Conservation (phyloP, 2,797 vertebrate genomes). For the Typhlichthys subterraneus region DNA sequence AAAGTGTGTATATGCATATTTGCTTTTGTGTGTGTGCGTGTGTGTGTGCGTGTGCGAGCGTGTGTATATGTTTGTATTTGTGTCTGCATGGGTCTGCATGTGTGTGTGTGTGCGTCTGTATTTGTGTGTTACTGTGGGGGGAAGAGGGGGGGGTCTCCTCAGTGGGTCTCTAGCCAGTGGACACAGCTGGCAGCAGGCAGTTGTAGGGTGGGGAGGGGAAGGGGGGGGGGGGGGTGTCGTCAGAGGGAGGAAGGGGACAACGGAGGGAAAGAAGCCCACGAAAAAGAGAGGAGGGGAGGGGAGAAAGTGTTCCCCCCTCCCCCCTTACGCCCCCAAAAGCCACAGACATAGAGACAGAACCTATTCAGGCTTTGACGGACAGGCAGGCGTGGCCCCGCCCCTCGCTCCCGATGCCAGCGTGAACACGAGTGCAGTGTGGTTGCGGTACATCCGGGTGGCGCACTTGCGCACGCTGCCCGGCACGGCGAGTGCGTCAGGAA, state of each 20-base stretch:
- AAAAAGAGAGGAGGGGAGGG: neutral
- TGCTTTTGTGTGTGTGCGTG: neutral
- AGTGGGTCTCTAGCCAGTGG: slow-evolving; percentile 68
- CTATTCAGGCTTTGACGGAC: slow-evolving; percentile 66
- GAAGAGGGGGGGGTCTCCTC: slow-evolving; percentile 61
- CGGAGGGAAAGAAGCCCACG: slow-evolving; percentile 40
- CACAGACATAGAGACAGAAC: slow-evolving; percentile 50
- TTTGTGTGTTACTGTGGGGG: slow-evolving; percentile 14
- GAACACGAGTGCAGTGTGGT: slow-evolving; percentile 14
- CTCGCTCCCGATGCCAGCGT: slow-evolving; percentile 32
- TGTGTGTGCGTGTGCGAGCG: neutral
- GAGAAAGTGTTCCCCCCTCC: neutral
- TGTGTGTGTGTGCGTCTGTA: slow-evolving; percentile 17
- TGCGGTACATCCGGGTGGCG: neutral
- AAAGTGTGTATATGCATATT: neutral
- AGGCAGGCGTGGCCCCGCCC: slow-evolving; percentile 57
- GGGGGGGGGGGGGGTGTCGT: slow-evolving; percentile 9
- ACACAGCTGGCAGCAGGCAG: slow-evolving; percentile 75
- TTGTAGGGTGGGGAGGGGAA: slow-evolving; percentile 62
- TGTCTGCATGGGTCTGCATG: neutral
- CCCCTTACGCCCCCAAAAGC: slow-evolving; percentile 46
- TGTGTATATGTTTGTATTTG: neutral
- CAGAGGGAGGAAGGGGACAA: neutral
- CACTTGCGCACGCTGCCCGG: no score
- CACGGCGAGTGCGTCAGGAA: no score